A percentile compares a stretch with the other conserved stretches of the same genome.
phyloP scores from a whole-genome alignment of 2,113 vertebrate species.

The Epinephelus moara region DNA sequence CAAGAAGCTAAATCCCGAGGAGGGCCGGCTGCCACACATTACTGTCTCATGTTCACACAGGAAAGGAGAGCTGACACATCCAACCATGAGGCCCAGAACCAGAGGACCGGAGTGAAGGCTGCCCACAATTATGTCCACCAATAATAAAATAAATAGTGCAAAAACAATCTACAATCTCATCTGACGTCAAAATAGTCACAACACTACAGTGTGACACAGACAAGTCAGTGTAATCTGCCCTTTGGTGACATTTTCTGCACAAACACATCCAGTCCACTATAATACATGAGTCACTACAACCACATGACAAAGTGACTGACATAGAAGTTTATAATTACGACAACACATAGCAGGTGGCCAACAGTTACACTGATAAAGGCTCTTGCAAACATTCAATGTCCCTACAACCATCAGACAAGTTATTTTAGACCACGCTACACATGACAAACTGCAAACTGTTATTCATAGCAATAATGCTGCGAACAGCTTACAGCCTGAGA shows the following conservation, averaged over 20 bases:
- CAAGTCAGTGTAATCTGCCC: neutral
- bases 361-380: slow-evolving; percentile 49
- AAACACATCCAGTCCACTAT: slow-evolving; percentile 21
- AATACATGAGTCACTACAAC: slow-evolving; percentile 45
- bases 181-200: neutral
- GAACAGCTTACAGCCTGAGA: slow-evolving; percentile 3
- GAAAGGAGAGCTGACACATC: slow-evolving; percentile 65
- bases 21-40: slow-evolving; percentile 60
- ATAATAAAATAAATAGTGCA: slow-evolving; percentile 22
- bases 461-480: slow-evolving; percentile 33
- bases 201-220: neutral
- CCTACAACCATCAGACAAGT: slow-evolving; percentile 39
- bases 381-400: slow-evolving; percentile 55
- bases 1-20: slow-evolving; percentile 55
- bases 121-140: neutral
- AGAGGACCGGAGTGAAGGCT: slow-evolving; percentile 26
- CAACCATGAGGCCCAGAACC: slow-evolving; percentile 41
- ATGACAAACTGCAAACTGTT: slow-evolving; percentile 43
- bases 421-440: slow-evolving; percentile 69
- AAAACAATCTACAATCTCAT: slow-evolving; percentile 16
- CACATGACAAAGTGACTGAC: slow-evolving; percentile 58
- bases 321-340: slow-evolving; percentile 68
- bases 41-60: slow-evolving; percentile 77
- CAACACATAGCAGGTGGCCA: slow-evolving; percentile 59
- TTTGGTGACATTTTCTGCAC: neutral